Conservation (phyloP, 2,888 invertebrate species). For the Acleris cristana region DNA sequence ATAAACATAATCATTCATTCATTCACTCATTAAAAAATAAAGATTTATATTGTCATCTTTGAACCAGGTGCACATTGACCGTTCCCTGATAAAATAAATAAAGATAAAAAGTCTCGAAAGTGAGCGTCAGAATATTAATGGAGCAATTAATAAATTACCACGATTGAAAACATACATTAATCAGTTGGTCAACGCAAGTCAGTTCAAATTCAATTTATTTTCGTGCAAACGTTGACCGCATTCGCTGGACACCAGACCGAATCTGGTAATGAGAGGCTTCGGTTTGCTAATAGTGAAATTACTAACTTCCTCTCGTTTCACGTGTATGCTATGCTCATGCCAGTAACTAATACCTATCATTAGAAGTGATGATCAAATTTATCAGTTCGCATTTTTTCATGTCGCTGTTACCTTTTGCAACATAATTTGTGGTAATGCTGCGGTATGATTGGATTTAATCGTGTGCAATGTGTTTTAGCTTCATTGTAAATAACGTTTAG, state of each 20-base stretch:
- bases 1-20: too few species aligned
- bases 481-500: too few species aligned
- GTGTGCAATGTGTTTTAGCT: too few species aligned
- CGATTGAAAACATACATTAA: background rate
- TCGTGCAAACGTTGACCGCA: slow-evolving; percentile 31
- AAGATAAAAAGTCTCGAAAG: too few species aligned
- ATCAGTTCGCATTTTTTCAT: slow-evolving; percentile 10
- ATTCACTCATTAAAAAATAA: too few species aligned
- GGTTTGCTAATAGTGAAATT: slow-evolving; percentile 49
- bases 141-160: background rate
- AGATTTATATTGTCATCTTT: too few species aligned
- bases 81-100: too few species aligned
- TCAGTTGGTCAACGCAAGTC: slow-evolving; percentile 6
- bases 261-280: slow-evolving; percentile 43
- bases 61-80: too few species aligned
- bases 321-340: slow-evolving; percentile 21
- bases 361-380: slow-evolving; percentile 27
- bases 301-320: slow-evolving; percentile 39
- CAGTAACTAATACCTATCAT: slow-evolving; percentile 34
- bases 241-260: slow-evolving; percentile 40
- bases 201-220: slow-evolving; percentile 23
- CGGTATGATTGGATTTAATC: too few species aligned
- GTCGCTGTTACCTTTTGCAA: background rate
- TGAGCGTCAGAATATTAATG: too few species aligned
- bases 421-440: too few species aligned